A percentile compares a stretch with the other conserved stretches of the same genome.
Conservation (phyloP, 2,888 invertebrate genomes). For the Carabus problematicus region DNA sequence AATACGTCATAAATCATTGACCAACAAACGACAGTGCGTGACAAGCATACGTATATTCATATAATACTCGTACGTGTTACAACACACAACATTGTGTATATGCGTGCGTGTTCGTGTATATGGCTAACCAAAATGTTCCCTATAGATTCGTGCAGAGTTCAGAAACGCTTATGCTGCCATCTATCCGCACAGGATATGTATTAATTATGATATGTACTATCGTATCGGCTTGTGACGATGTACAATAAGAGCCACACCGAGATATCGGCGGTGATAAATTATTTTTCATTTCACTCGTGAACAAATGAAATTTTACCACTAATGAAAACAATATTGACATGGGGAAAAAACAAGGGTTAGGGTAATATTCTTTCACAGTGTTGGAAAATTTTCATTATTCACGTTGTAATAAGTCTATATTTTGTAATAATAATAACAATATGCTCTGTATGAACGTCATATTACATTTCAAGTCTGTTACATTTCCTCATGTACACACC, state of each 20-base stretch:
- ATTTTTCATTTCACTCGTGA: no score
- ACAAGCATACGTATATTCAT: slow-evolving; percentile 18
- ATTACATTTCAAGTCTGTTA: no score
- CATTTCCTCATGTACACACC: no score
- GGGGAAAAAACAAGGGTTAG: no score
- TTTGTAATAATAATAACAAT: no score
- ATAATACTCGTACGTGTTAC: slow-evolving; percentile 2
- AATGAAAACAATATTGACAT: not conserved
- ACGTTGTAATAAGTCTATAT: no score
- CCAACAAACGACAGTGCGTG: slow-evolving; percentile 10
- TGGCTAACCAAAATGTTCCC: not conserved
- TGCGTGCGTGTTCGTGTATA: not conserved
- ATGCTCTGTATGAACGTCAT: no score
- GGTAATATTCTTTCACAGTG: no score
- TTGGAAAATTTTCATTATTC: no score
- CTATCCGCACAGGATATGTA: not conserved
- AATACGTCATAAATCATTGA: slow-evolving; percentile 12
- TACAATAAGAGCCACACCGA: not conserved
- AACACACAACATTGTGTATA: slow-evolving; percentile 1
- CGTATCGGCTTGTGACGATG: not conserved
- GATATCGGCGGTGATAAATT: not conserved
- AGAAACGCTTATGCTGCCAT: no score
- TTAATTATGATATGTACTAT: no score
- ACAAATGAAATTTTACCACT: not conserved
- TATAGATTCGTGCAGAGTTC: no score